Percentiles rank a stretch among this genome's conserved stretches.
Evolutionary conservation across 2,888 invertebrate genomes (phyloP).

Genomic region (Rhagium mordax): DNA sequence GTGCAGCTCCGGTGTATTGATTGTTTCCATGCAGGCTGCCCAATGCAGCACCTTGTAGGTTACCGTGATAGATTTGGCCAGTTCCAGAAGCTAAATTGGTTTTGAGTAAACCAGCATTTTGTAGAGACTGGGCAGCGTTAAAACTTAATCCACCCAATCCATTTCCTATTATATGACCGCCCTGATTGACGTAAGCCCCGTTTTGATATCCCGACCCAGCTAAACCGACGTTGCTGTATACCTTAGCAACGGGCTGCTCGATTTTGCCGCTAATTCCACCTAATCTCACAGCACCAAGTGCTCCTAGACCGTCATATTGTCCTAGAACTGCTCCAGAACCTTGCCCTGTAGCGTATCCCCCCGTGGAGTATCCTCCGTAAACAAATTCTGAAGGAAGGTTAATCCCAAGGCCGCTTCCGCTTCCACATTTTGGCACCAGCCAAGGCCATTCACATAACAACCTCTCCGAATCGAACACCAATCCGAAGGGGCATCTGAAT

Average conservation of each 20-base stretch:
- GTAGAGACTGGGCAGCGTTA: slow-evolving; percentile 54
- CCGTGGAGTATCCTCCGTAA: slow-evolving; percentile 66
- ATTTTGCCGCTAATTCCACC: slow-evolving; percentile 63
- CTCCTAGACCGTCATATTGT: slow-evolving; percentile 65
- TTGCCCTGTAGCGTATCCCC: too few relatives aligned
- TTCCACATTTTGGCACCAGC: slow-evolving; percentile 74
- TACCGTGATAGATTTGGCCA: slow-evolving; percentile 27
- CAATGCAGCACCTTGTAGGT: neutral
- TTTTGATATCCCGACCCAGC: slow-evolving; percentile 35
- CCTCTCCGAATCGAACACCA: slow-evolving; percentile 81
- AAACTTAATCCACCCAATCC: slow-evolving; percentile 55
- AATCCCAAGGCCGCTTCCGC: slow-evolving; percentile 64
- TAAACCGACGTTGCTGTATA: slow-evolving; percentile 61
- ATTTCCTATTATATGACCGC: slow-evolving; percentile 39
- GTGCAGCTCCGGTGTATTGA: neutral
- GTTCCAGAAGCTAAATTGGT: slow-evolving; percentile 39
- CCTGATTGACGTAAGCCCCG: slow-evolving; percentile 34
- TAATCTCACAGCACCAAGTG: slow-evolving; percentile 59
- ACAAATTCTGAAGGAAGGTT: slow-evolving; percentile 69
- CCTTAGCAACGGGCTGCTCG: slow-evolving; percentile 51
- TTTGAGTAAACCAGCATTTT: slow-evolving; percentile 58
- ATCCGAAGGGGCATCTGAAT: slow-evolving; percentile 86
- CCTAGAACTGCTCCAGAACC: slow-evolving; percentile 64
- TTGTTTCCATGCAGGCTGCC: neutral
- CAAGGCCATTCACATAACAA: slow-evolving; percentile 87